Evolutionary conservation across 2,113 vertebrate species (phyloP).

Genomic region (Eonycteris spelaea): DNA sequence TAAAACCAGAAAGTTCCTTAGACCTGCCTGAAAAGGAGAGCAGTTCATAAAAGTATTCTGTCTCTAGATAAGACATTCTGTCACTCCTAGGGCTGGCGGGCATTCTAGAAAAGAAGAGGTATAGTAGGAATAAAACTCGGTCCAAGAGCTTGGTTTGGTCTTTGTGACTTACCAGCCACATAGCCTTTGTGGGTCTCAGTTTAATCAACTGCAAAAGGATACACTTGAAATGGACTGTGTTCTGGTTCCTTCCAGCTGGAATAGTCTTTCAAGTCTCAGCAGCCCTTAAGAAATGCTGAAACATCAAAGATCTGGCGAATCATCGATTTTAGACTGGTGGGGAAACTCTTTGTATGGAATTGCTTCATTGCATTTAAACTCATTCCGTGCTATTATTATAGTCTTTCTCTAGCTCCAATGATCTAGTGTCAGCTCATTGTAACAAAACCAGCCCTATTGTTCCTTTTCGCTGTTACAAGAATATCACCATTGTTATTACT

Average conservation of each 20-base stretch:
- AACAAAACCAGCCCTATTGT: not conserved
- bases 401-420: not conserved
- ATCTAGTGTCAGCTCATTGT: not conserved
- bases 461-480: not conserved
- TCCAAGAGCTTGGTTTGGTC: not conserved
- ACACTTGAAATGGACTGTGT: not conserved
- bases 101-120: not conserved
- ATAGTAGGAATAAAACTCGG: not conserved
- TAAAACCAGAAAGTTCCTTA: not conserved
- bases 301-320: not conserved
- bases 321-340: accelerated
- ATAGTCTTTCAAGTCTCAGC: not conserved
- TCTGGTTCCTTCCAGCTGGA: no score
- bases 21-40: not conserved
- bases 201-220: not conserved
- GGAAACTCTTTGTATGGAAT: not conserved
- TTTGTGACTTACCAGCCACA: not conserved
- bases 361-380: not conserved
- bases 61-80: not conserved
- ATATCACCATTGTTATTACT: not conserved
- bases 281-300: not conserved
- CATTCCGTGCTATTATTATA: not conserved
- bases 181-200: not conserved
- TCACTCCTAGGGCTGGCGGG: not conserved
- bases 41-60: not conserved